A percentile compares a stretch with the other conserved stretches of the same genome.
phyloP scores from a whole-genome alignment of 2,113 vertebrate genomes.

The Limnothrissa miodon region DNA sequence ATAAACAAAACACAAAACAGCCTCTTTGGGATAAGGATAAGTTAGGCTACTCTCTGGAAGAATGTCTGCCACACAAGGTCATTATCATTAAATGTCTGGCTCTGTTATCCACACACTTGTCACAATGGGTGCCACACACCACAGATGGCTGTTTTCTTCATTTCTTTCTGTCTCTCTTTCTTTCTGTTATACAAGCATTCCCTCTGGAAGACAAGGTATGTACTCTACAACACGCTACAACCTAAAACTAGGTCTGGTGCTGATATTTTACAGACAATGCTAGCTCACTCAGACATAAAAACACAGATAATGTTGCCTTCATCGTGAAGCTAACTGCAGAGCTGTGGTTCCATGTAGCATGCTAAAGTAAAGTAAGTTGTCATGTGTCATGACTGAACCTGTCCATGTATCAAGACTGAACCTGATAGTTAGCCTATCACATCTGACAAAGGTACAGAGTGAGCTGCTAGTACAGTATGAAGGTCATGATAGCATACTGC shows the following conservation, averaged over 20 bases:
- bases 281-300: not conserved
- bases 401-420: not conserved
- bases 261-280: not conserved
- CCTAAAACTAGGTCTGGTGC: not conserved
- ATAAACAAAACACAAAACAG: slow-evolving; percentile 15
- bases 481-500: not conserved
- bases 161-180: not conserved
- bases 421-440: slow-evolving; percentile 11
- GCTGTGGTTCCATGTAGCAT: not conserved
- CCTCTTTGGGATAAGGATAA: slow-evolving; percentile 3
- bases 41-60: not conserved
- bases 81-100: slow-evolving; percentile 28
- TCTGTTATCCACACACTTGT: not conserved
- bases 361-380: not conserved
- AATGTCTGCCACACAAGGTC: slow-evolving; percentile 23
- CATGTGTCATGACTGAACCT: not conserved
- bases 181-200: not conserved
- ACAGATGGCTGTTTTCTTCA: slow-evolving; percentile 11
- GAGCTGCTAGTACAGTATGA: not conserved
- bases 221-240: not conserved
- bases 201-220: not conserved
- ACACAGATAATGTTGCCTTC: slow-evolving; percentile 5
- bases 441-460: not conserved
- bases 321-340: not conserved
- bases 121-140: not conserved